phyloP scores from a whole-genome alignment of 2,888 invertebrate genomes.

The Polymixis lichenea region DNA sequence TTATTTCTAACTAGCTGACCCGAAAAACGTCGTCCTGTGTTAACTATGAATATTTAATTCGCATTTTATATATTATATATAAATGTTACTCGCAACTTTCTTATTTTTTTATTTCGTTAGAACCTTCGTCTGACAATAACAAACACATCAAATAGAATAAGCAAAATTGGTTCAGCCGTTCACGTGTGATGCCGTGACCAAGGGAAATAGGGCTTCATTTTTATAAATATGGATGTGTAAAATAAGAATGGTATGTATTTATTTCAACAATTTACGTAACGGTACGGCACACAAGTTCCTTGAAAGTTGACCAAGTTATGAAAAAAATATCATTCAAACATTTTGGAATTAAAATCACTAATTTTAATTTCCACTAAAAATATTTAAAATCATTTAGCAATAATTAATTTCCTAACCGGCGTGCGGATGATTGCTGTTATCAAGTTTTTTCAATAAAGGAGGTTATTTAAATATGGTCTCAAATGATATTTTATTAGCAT shows the following conservation, averaged over 20 bases:
- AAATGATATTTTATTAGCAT: slow-evolving; percentile 44
- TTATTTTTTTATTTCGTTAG: too few relatives aligned
- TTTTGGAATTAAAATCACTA: background rate
- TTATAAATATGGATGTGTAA: too few relatives aligned
- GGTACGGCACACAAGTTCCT: slow-evolving; percentile 8
- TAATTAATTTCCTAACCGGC: slow-evolving; percentile 39
- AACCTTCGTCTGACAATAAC: too few relatives aligned
- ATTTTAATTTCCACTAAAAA: background rate
- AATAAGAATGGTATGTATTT: background rate
- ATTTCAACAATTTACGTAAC: background rate
- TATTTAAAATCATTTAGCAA: slow-evolving; percentile 19
- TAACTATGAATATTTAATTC: too few relatives aligned
- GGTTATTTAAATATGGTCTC: slow-evolving; percentile 20
- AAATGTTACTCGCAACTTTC: too few relatives aligned
- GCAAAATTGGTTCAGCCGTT: too few relatives aligned
- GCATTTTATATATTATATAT: too few relatives aligned
- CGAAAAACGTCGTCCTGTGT: too few relatives aligned
- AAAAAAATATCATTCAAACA: background rate
- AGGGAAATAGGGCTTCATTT: too few relatives aligned
- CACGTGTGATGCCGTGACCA: too few relatives aligned
- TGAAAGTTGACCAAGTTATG: slow-evolving; percentile 25
- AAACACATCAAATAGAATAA: too few relatives aligned
- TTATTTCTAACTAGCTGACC: too few relatives aligned
- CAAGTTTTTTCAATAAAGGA: slow-evolving; percentile 32
- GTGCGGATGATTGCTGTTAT: slow-evolving; percentile 26